Evolutionary conservation across 2,113 vertebrate species (phyloP).

Genomic region (Callorhinus ursinus): DNA sequence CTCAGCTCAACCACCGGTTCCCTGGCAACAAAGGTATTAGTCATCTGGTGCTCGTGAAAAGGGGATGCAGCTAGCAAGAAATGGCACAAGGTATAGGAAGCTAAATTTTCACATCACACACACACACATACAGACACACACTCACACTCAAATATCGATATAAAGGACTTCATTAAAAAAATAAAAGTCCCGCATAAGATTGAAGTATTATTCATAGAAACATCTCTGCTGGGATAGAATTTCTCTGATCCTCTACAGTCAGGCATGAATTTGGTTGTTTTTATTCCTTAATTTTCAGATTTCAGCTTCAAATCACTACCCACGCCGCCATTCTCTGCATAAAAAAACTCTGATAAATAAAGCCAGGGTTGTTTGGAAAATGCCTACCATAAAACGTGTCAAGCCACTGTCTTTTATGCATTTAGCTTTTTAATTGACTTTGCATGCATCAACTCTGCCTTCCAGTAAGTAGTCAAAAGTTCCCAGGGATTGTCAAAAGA

Average conservation of each 20-base stretch:
- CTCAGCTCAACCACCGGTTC: neutral
- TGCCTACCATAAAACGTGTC: neutral
- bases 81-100: neutral
- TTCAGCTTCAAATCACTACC: slow-evolving; percentile 38
- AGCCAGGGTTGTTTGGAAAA: slow-evolving; percentile 53
- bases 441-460: slow-evolving; percentile 61
- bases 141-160: neutral
- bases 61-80: neutral
- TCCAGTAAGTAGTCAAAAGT: slow-evolving; percentile 65
- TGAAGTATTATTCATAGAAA: slow-evolving; percentile 24
- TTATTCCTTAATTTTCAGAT: slow-evolving; percentile 44
- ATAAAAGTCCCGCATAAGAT: neutral
- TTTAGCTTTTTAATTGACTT: slow-evolving; percentile 75
- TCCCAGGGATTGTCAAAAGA: slow-evolving; percentile 75
- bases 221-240: slow-evolving; percentile 2
- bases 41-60: neutral
- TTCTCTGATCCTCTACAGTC: neutral
- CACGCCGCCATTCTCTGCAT: neutral
- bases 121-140: neutral
- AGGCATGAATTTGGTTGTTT: slow-evolving; percentile 36
- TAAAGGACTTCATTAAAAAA: neutral
- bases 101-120: neutral
- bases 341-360: neutral
- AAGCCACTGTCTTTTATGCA: slow-evolving; percentile 45
- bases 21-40: neutral